These are phyloP conservation scores for Chrysina gloriosa DNA, from an alignment of 2,888 invertebrate genomes.

Conservation along the genomic window DNA sequence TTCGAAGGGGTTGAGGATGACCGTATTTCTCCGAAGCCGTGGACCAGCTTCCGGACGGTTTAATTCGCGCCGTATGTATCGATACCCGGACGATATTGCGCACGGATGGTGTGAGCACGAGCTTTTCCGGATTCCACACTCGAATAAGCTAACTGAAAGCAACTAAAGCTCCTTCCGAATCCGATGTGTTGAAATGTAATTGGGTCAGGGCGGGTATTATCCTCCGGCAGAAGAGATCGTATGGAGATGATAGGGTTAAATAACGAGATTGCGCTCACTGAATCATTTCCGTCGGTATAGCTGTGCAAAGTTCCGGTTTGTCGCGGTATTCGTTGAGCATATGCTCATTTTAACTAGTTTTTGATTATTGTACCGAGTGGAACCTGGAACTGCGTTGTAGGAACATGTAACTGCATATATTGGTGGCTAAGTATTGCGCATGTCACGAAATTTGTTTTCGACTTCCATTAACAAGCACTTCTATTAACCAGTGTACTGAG, in stretches of 20 bases:
- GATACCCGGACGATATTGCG: conserved; percentile 23
- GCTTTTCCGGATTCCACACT: conserved; percentile 21
- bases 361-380: no score
- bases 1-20: background rate
- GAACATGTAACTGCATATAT: no score
- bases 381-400: no score
- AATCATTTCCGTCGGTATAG: conserved; percentile 22
- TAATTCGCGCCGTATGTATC: conserved; percentile 24
- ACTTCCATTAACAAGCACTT: no score
- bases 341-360: no score
- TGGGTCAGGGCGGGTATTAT: conserved; percentile 27
- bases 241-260: conserved; percentile 15
- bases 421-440: no score
- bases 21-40: conserved; percentile 12
- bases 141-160: conserved; percentile 26
- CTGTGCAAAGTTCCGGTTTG: background rate
- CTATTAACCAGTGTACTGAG: no score
- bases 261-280: conserved; percentile 31
- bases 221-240: conserved; percentile 18
- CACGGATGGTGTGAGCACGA: background rate
- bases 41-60: conserved; percentile 3
- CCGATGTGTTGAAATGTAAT: conserved; percentile 37
- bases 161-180: conserved; percentile 32
- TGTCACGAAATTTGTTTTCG: no score
- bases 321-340: no score